Evolutionary conservation across 2,113 vertebrate genomes (phyloP).

Genomic region (Channa maculata): DNA sequence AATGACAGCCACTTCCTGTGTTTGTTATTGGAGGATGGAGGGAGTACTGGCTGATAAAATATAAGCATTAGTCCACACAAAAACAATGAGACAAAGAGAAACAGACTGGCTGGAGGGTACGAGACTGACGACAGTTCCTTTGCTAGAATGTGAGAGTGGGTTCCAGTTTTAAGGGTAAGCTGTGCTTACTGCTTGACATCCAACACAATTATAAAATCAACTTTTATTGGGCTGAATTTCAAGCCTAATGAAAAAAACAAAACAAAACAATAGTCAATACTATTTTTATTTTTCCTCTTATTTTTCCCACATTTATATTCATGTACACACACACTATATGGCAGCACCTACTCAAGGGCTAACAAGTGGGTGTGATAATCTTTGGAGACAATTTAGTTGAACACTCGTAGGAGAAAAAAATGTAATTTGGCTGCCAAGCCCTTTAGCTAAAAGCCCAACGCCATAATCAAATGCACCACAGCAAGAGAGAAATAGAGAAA

Average conservation of each 20-base stretch:
- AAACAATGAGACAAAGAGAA: background rate
- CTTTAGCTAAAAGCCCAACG: constrained; percentile 70
- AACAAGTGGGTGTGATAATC: constrained; percentile 67
- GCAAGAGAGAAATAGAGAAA: constrained; percentile 21
- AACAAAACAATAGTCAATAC: background rate
- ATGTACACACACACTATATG: constrained; percentile 1
- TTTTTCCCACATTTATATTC: background rate
- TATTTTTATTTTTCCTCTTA: background rate
- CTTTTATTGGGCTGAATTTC: background rate
- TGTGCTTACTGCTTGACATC: background rate
- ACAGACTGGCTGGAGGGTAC: background rate
- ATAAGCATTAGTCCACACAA: constrained; percentile 33
- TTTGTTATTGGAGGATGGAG: constrained; percentile 78
- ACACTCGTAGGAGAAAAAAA: constrained; percentile 61
- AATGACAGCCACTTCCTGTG: constrained; percentile 78
- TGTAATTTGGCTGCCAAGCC: constrained; percentile 80
- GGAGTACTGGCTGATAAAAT: constrained; percentile 58
- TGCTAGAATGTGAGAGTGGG: constrained; percentile 1
- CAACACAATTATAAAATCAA: background rate
- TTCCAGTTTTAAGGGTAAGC: constrained; percentile 16
- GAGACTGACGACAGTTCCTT: background rate
- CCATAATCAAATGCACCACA: constrained; percentile 79
- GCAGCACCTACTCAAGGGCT: constrained; percentile 49
- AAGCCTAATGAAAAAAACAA: background rate
- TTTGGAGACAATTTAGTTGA: constrained; percentile 62